Evolutionary conservation across 1,140 invertebrate species (phyloP), one percentile per base, ranked within the genome.

Genomic region (Phortica variegata): DNA sequence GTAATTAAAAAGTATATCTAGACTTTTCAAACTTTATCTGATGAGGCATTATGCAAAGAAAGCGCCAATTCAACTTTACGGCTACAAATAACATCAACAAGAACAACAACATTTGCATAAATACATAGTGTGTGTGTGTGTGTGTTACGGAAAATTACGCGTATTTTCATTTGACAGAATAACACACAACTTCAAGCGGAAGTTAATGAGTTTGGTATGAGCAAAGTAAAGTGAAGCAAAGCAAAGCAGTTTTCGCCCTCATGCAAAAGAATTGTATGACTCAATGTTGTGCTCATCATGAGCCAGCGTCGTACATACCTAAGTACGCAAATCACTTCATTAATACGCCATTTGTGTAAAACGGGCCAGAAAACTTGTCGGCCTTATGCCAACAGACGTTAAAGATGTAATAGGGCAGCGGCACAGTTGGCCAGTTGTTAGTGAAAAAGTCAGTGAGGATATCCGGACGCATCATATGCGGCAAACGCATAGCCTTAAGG

Each of bases 61-160:
- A n/a, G n/a, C n/a, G n/a, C n/a, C n/a, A n/a, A n/a, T n/a, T n/a
- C 48, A 48, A 41, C 48, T 50, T 39, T 52, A 52, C 45, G 38
- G 49, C 42, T 43, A 41, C 58, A 33, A 43, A 58, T 48, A 70
- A 34, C 21, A 32, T 61, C 70, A 69, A 68, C 57, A 61, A 65
- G 55, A 69, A 23, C 49, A 43, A 37, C 52, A 71, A 60, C 56
- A 69, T 70, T 68, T 70, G 66, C 66, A 71, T 70, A 70, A 70
- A 65, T 56, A 61, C 65, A 70, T 59, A 65, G 15, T 41, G 32
- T 21, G 12, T 29, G 36, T 2, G 32, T 10, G 42, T 20, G 39
- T 40, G 38, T 9, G 29, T 29, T 37, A 42, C 19, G 12, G 16
- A 23, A 40, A 51, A 32, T 38, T 29, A 29, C 33, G 49, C 45